Evolutionary conservation across 2,113 vertebrate genomes (phyloP).

Genomic region (Tringa solitaria): DNA sequence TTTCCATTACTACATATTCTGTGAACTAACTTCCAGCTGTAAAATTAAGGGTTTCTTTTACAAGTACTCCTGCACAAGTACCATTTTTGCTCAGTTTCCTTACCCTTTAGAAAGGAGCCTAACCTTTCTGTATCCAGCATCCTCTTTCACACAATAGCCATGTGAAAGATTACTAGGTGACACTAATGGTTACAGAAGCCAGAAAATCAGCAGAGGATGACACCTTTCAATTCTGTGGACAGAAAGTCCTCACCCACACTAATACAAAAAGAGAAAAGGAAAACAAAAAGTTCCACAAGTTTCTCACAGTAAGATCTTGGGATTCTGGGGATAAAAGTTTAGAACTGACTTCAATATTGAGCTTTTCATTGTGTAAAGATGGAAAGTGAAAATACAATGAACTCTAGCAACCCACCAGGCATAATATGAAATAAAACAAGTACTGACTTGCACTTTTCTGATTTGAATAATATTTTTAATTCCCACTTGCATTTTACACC

Average conservation of each 20-base stretch:
- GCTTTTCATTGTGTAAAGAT: not conserved
- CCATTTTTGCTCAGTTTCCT: not conserved
- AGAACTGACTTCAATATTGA: not conserved
- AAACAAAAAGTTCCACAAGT: not conserved
- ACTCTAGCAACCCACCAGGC: not conserved
- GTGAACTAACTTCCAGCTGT: not conserved
- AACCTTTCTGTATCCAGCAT: not conserved
- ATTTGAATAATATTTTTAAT: conserved; percentile 6
- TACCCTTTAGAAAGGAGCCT: not conserved
- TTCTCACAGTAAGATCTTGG: not conserved
- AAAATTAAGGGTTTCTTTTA: not conserved
- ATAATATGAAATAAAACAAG: not conserved
- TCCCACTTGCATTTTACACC: not conserved
- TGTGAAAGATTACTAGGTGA: not conserved
- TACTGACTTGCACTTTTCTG: not conserved
- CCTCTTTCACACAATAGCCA: not conserved
- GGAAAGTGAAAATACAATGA: not conserved
- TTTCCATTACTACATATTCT: not conserved
- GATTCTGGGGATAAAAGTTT: not conserved
- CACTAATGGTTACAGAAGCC: not conserved
- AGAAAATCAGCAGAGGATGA: not conserved
- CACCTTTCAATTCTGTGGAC: not conserved
- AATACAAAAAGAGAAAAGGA: not conserved
- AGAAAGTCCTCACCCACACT: not conserved
- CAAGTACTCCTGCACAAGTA: not conserved